Conservation (phyloP, 2,797 vertebrate genomes). For the Hypotaenidia okinawae region DNA sequence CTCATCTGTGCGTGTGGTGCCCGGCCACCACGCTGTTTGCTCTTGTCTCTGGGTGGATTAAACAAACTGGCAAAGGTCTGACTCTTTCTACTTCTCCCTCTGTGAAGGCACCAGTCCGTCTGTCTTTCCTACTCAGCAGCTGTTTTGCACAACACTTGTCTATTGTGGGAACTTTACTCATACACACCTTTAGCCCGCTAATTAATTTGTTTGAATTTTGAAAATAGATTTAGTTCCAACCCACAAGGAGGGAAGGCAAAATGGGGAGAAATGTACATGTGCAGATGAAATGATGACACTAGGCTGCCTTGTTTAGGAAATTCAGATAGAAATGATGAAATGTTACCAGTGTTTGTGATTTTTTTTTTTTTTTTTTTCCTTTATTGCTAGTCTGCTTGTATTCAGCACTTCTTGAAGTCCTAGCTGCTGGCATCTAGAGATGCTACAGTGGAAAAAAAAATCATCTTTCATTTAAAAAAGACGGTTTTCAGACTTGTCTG, state of each 20-base stretch:
- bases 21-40: rapidly evolving
- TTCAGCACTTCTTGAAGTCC: neutral
- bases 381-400: neutral
- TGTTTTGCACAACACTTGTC: neutral
- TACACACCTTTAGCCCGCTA: neutral
- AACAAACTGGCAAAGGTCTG: neutral
- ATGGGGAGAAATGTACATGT: neutral
- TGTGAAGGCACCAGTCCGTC: rapidly evolving
- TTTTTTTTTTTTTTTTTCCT: neutral
- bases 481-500: neutral
- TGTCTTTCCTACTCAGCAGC: neutral
- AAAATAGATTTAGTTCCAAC: neutral
- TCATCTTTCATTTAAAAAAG: neutral
- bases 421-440: neutral
- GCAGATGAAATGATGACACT: neutral
- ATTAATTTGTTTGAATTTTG: neutral
- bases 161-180: neutral
- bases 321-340: neutral
- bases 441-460: neutral
- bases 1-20: rapidly evolving
- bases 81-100: neutral
- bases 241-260: neutral
- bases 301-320: neutral
- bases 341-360: neutral
- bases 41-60: neutral